phyloP scores from a whole-genome alignment of 2,113 vertebrate species.

The Axis porcinus region DNA sequence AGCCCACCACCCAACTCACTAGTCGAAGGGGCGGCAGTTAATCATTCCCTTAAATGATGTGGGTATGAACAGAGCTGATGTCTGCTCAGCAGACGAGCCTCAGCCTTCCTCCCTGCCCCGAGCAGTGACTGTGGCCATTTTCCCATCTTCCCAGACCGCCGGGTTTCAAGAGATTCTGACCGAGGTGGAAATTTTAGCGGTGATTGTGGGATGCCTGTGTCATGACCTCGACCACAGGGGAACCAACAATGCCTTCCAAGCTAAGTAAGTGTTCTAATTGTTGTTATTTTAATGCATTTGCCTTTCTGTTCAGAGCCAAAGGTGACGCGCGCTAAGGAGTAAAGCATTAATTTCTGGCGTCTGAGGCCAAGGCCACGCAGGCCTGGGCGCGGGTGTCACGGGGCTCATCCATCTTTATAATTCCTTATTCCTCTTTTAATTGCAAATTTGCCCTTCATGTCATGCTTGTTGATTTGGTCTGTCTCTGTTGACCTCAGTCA shows the following conservation, averaged over 20 bases:
- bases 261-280: constrained; percentile 91
- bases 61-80: constrained; percentile 70
- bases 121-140: constrained; percentile 73
- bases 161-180: constrained; percentile 97
- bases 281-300: constrained; percentile 82
- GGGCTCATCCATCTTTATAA: constrained; percentile 81
- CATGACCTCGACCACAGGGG: constrained; percentile 99
- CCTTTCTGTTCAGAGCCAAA: constrained; percentile 78
- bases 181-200: constrained; percentile 96
- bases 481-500: constrained; percentile 69
- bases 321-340: constrained; percentile 77
- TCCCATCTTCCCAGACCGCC: constrained; percentile 86
- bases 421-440: constrained; percentile 81
- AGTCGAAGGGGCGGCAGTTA: constrained; percentile 72
- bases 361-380: constrained; percentile 75
- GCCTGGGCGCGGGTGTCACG: constrained; percentile 59
- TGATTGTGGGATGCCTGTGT: constrained; percentile 98
- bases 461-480: constrained; percentile 74
- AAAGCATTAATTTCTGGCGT: constrained; percentile 80
- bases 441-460: constrained; percentile 78
- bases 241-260: constrained; percentile 99
- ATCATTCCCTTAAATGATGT: constrained; percentile 75
- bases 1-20: constrained; percentile 71
- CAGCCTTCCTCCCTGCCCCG: constrained; percentile 62
- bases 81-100: constrained; percentile 58